Percentiles rank a stretch among this genome's conserved stretches.
These are phyloP conservation scores for Labroides dimidiatus DNA, from an alignment of 2,797 vertebrate genomes.

Conservation along the genomic window DNA sequence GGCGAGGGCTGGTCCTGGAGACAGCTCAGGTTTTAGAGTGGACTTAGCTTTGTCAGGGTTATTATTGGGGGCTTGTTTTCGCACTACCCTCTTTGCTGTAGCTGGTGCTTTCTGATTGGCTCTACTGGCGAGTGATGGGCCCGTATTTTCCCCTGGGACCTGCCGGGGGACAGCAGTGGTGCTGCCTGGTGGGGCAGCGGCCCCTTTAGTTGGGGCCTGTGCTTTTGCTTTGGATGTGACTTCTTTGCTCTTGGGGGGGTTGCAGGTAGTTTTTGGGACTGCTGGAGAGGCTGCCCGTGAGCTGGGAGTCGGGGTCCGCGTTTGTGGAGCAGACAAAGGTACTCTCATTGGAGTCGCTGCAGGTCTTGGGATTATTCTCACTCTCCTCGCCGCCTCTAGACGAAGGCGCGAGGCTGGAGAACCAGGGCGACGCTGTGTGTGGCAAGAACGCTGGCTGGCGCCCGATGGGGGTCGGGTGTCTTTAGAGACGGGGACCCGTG, in stretches of 20 bases:
- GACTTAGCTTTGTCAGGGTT: conserved; percentile 59
- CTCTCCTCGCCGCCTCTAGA: conserved; percentile 63
- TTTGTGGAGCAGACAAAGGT: not conserved
- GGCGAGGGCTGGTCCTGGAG: not conserved
- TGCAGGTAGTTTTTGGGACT: conserved; percentile 31
- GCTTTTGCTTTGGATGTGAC: conserved; percentile 42
- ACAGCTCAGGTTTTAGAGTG: conserved; percentile 4
- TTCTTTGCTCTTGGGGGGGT: conserved; percentile 50
- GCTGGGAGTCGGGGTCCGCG: conserved; percentile 48
- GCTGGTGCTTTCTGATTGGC: conserved; percentile 80
- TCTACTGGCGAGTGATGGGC: conserved; percentile 78
- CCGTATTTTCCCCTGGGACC: conserved; percentile 64
- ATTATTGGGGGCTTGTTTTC: conserved; percentile 16
- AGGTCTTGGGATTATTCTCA: conserved; percentile 24
- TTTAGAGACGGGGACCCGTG: conserved; percentile 40
- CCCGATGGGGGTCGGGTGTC: conserved; percentile 62
- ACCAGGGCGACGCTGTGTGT: conserved; percentile 70
- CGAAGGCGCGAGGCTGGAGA: conserved; percentile 77
- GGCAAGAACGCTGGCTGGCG: conserved; percentile 62
- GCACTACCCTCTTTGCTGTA: conserved; percentile 46
- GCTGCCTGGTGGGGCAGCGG: conserved; percentile 11
- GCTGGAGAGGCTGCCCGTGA: conserved; percentile 52
- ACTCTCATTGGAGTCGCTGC: conserved; percentile 1
- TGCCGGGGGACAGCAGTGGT: conserved; percentile 35
- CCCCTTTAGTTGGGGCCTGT: conserved; percentile 32